Evolutionary conservation across 2,113 vertebrate species (phyloP).

Genomic region (Lophius piscatorius): DNA sequence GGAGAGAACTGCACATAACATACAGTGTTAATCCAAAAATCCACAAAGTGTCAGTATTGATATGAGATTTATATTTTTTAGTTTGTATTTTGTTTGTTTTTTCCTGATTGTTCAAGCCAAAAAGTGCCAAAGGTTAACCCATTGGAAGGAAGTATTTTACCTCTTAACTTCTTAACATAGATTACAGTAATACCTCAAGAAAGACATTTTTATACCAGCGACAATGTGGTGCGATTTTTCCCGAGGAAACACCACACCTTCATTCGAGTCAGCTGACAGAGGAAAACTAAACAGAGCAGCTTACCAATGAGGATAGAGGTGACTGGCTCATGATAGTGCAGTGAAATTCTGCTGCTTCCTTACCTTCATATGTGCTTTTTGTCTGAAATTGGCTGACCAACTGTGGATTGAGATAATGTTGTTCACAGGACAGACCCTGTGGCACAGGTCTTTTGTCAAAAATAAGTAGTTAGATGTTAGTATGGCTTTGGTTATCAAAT

Average conservation of each 20-base stretch:
- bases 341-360: slow-evolving; percentile 18
- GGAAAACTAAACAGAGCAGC: slow-evolving; percentile 14
- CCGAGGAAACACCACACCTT: slow-evolving; percentile 45
- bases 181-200: slow-evolving; percentile 17
- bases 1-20: background rate
- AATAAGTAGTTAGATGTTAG: background rate
- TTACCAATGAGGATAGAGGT: slow-evolving; percentile 3
- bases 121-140: slow-evolving; percentile 14
- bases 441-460: background rate
- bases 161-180: slow-evolving; percentile 4
- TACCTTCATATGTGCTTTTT: background rate
- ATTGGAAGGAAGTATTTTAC: background rate
- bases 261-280: slow-evolving; percentile 25
- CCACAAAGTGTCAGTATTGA: no score
- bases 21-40: background rate
- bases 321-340: slow-evolving; percentile 3
- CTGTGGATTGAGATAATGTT: background rate
- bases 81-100: background rate
- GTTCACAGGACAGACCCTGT: background rate
- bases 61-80: no score
- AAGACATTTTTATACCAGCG: slow-evolving; percentile 10
- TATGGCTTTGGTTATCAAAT: background rate
- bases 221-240: slow-evolving; percentile 28
- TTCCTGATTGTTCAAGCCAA: slow-evolving; percentile 1
- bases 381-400: background rate